These are phyloP conservation scores for Oriolus oriolus DNA, from an alignment of 2,113 vertebrate genomes.

Conservation along the genomic window DNA sequence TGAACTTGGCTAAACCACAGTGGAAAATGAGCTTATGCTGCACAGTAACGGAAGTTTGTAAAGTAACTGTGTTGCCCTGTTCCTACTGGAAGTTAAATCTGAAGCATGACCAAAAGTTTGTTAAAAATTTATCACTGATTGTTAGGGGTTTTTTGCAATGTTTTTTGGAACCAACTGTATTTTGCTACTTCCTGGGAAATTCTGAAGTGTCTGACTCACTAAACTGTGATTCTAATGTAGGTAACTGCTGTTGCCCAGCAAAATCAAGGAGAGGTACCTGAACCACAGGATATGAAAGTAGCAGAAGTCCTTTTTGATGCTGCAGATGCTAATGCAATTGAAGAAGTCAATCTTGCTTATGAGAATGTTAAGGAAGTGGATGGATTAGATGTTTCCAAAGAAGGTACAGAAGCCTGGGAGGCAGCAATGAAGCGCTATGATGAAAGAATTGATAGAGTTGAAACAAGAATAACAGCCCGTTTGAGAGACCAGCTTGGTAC, in stretches of 20 bases:
- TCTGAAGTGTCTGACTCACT: neutral
- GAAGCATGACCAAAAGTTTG: neutral
- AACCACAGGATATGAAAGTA: conserved; percentile 95
- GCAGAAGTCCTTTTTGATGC: conserved; percentile 95
- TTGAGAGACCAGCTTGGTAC: conserved; percentile 95
- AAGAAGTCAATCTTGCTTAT: conserved; percentile 97
- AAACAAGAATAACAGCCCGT: conserved; percentile 96
- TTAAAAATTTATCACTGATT: neutral
- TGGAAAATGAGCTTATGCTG: neutral
- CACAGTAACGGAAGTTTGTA: neutral
- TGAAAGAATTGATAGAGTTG: conserved; percentile 94
- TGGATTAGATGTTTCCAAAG: conserved; percentile 95
- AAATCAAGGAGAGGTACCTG: conserved; percentile 88
- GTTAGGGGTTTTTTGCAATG: fast-evolving
- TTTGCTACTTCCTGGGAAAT: neutral
- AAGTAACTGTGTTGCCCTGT: neutral
- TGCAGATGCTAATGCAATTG: conserved; percentile 95
- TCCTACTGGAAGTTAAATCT: neutral
- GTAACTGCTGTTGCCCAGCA: conserved; percentile 93
- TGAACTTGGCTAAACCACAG: neutral
- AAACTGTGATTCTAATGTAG: conserved; percentile 61
- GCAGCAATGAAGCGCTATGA: conserved; percentile 97
- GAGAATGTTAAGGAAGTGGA: conserved; percentile 99
- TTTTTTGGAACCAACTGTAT: neutral
- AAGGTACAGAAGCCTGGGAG: conserved; percentile 97